Percentiles rank a stretch among this genome's conserved stretches.
Evolutionary conservation across 2,797 vertebrate species (phyloP).

Genomic region (Borostomias antarcticus): DNA sequence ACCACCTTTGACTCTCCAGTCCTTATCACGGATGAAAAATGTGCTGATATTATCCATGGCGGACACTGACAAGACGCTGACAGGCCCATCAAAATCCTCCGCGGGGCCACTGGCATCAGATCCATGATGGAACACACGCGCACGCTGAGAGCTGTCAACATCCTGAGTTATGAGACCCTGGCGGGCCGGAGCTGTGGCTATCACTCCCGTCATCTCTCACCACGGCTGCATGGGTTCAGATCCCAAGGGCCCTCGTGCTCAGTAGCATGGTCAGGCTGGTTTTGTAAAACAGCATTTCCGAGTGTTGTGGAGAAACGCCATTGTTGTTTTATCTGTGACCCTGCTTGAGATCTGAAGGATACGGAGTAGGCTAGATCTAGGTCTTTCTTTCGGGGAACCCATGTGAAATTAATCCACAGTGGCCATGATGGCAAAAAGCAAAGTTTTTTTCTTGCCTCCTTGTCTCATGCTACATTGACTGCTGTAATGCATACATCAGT

Average conservation of each 20-base stretch:
- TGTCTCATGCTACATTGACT: background rate
- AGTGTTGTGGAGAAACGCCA: no score
- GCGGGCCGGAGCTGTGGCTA: background rate
- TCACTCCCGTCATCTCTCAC: background rate
- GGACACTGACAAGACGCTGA: background rate
- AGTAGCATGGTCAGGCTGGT: no score
- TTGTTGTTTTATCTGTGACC: background rate
- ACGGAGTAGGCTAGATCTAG: background rate
- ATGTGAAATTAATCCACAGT: no score
- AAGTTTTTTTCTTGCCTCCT: background rate
- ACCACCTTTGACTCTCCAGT: no score
- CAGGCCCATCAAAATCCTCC: background rate
- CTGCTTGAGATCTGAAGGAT: background rate
- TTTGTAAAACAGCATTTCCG: no score
- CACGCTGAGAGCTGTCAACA: background rate
- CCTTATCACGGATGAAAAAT: background rate
- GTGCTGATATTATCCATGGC: background rate
- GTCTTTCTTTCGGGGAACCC: background rate
- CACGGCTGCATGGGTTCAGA: background rate
- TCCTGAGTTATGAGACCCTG: background rate
- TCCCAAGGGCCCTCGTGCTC: no score
- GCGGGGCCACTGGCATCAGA: background rate
- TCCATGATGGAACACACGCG: no score
- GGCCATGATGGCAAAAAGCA: background rate
- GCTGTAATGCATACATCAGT: no score